Base-by-base conservation (phyloP, 2,113 vertebrate genomes). In the Amphiprion percula region DNA sequence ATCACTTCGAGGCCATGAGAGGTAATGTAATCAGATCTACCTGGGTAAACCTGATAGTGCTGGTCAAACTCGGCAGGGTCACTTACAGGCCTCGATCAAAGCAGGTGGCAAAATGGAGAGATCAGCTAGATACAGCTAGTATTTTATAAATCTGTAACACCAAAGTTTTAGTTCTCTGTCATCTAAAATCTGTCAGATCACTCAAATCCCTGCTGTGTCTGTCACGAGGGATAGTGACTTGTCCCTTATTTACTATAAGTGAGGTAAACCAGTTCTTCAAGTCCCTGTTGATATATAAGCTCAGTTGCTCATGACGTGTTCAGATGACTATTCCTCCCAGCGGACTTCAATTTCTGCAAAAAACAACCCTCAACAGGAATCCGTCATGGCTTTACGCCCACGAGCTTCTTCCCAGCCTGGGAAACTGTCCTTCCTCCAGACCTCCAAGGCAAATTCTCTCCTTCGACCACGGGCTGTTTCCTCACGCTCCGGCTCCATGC, bases 341-440 rank as follows among this genome's bases (percentile, higher is more conserved):
- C 24, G 10, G 17, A 41, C 58, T 12, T 1, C 6, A 5, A 19
- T 30, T 9, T 54, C 24, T 8, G 58, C 37, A 47, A 23, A 24
- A 66, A 28, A 37, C 33, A 37, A 37, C 47, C 17, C 53, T 5
- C 30, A 28, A 49, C 54, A 71, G 78, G 54, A 76, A 16, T 49
- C 50, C 8, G 28, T 70, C 52, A 95, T 95, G 94, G 84, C 94
- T 37, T 17, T 84, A 77, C 91, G 95, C 4, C 93, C 93, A 0
- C 90, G 95, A 30, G 94, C 95, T 33, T 91, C 92, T 53, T 94
- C 95, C 9, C 94, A 95, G 70, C 94, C 95, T 3, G 92, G 91
- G 64, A 92, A 83, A 67, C 77, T 84, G 17, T 89, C 78, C 19
- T 69, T 91, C 16, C 53, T 93, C 74, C 92, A 91, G 11, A 92